Evolutionary conservation across 1,140 invertebrate genomes (phyloP), one percentile per base, ranked within the genome.

Genomic region (Drosophila tropicalis): DNA sequence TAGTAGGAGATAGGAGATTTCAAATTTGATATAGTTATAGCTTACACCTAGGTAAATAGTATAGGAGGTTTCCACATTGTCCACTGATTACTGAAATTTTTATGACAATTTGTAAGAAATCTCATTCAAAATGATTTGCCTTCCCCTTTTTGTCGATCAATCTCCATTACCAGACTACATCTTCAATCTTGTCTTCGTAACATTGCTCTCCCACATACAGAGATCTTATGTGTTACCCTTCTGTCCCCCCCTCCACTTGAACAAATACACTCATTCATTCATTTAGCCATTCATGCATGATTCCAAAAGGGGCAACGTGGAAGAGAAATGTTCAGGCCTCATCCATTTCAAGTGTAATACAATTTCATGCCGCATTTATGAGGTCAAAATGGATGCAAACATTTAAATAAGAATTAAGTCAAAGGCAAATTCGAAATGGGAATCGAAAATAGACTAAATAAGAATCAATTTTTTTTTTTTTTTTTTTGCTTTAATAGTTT

Each of bases 381-480:
- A 70, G 81, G 78, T 81, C 82, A 80, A 75, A 85, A 86, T 86
- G 73, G 77, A 61, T 19, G 65, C 81, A 70, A 74, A 81, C 81
- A 85, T 70, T 74, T 79, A 78, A 67, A 51, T 51, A 51, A 51
- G 44, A 81, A 84, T 84, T 65, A 72, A 80, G 67, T 67, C 77
- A 55, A 64, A 70, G 66, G 64, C 65, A 47, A 56, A 56, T 47
- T 60, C 62, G 36, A 39, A 22, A 51, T 51, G 44, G 4, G 10
- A 22, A 51, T 15, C 44, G 19, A 51, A 79, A 72, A 82, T 72
- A 76, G 71, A 68, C 41, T 61, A 40, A 62, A 63, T 63, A 41
- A 68, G 62, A 58, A 70, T 51, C 41, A 58, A 82, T 79, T 29
- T 25, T 3, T 25, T 25, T 25, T 25, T 22, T 22, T 3, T 25